Percentiles rank a stretch among this genome's conserved stretches.
Conservation (phyloP, 2,113 vertebrate genomes). For the Petroica traversi region DNA sequence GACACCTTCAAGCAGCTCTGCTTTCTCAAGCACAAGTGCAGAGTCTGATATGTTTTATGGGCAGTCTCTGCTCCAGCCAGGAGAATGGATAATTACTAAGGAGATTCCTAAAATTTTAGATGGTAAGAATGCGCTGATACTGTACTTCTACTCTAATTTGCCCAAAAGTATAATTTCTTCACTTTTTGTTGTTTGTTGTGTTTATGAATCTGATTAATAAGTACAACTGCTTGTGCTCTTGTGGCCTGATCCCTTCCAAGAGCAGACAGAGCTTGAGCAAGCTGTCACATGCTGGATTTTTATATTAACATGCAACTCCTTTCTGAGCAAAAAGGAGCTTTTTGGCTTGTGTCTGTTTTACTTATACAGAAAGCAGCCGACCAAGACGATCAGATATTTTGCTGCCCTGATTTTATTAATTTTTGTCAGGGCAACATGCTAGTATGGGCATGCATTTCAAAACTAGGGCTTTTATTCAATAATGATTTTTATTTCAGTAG, state of each 20-base stretch:
- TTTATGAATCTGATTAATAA: background rate
- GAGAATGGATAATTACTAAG: slow-evolving; percentile 93
- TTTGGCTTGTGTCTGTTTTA: background rate
- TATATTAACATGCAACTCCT: background rate
- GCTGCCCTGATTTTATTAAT: background rate
- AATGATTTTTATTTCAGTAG: background rate
- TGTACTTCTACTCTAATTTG: background rate
- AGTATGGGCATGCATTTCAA: background rate
- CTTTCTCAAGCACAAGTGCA: slow-evolving; percentile 83
- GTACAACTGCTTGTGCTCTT: background rate
- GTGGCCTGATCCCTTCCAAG: background rate
- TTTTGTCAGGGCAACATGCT: background rate
- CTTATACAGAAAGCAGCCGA: background rate
- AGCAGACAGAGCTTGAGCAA: background rate
- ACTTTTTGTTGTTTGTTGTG: background rate
- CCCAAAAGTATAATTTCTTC: background rate
- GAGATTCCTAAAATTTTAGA: slow-evolving; percentile 86
- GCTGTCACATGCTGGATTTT: background rate
- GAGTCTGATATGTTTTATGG: slow-evolving; percentile 95
- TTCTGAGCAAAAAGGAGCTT: background rate
- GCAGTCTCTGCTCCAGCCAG: slow-evolving; percentile 91
- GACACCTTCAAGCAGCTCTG: slow-evolving; percentile 91
- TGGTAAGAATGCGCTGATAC: slow-evolving; percentile 72
- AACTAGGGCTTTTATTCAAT: background rate
- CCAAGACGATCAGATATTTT: background rate